Evolutionary conservation across 2,888 invertebrate species (phyloP).

Genomic region (Eremobia ochroleuca): DNA sequence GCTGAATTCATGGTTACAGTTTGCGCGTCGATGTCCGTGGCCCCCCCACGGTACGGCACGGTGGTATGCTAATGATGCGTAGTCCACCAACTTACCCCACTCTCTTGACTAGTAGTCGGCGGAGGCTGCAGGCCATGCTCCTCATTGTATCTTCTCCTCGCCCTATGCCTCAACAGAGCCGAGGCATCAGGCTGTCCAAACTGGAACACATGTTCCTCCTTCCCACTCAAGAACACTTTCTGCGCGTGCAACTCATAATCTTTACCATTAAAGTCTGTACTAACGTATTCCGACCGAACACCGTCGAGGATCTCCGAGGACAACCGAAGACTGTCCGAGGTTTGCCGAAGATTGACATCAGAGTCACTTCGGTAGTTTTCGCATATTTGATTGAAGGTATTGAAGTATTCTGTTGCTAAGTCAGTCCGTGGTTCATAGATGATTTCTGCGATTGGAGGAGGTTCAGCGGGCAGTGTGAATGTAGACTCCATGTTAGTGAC

Average conservation of each 20-base stretch:
- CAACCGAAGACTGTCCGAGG: slow-evolving; percentile 84
- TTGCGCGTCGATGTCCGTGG: too few relatives aligned
- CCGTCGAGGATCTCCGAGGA: slow-evolving; percentile 86
- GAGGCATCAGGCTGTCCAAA: slow-evolving; percentile 92
- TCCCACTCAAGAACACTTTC: slow-evolving; percentile 81
- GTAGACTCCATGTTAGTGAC: slow-evolving; percentile 84
- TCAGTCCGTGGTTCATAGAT: slow-evolving; percentile 83
- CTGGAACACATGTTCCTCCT: slow-evolving; percentile 86
- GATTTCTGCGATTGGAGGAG: slow-evolving; percentile 88
- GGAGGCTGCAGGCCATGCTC: slow-evolving; percentile 86
- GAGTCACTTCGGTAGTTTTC: slow-evolving; percentile 84
- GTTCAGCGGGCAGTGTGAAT: slow-evolving; percentile 90
- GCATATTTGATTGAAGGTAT: slow-evolving; percentile 88
- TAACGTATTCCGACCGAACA: slow-evolving; percentile 78
- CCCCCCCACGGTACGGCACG: too few relatives aligned
- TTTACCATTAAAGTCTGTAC: slow-evolving; percentile 74
- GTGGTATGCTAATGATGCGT: too few relatives aligned
- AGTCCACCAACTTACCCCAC: slow-evolving; percentile 85
- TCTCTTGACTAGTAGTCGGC: slow-evolving; percentile 87
- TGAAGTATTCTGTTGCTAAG: slow-evolving; percentile 86
- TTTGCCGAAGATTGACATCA: slow-evolving; percentile 82
- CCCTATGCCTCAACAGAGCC: slow-evolving; percentile 89
- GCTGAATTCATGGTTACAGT: too few relatives aligned
- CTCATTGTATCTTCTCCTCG: slow-evolving; percentile 85
- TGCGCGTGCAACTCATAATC: slow-evolving; percentile 75